Base-by-base conservation (phyloP, 2,797 vertebrate genomes). In the Sebastes matsubarae region DNA sequence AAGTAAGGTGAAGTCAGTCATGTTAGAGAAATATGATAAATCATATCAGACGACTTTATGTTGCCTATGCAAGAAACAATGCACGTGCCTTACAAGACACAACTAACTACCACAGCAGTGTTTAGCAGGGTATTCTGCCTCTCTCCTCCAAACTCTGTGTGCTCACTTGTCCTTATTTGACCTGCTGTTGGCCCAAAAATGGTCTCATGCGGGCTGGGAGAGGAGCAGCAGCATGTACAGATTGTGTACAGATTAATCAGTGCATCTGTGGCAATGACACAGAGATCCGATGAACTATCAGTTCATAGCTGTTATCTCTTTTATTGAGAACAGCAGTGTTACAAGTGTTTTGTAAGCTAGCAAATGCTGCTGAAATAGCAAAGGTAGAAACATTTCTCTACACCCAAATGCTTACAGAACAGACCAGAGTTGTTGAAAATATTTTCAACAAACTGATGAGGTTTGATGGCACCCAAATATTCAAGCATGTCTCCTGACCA, bases 161-260 rank as follows among this genome's bases (percentile, higher is more conserved):
- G 76, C 54, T 76, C 68, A n/a, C 82, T 85, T 52, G 72, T 93
- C 85, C 88, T 87, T 22, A 88, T 90, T 87, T 92, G 89, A 93
- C 91, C 88, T 68, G 29, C 80, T 36, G 77, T 77, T 89, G 84
- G 82, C 78, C 84, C 79, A 88, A 72, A 87, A 60, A 83, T 42
- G 75, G 72, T 83, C 75, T 88, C 81, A 66, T 86, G 81, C 77
- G 72, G 77, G 82, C 75, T 50, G 32, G 46, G 74, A 75, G 80
- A 84, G 72, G 73, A 88, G 82, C 78, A 85, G 85, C 84, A 55
- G 75, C 81, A 79, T 64, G 79, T 70, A 55, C 82, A 66, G 80
- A 79, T 32, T 79, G 84, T 58, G 69, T 32, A 71, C 52, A 63
- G 71, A 42, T 29, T 32, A 61, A 66, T 71, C 55, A 4, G 34